These are phyloP conservation scores for Tricholauxania praeusta DNA, from an alignment of 2,888 invertebrate species.

Conservation along the genomic window DNA sequence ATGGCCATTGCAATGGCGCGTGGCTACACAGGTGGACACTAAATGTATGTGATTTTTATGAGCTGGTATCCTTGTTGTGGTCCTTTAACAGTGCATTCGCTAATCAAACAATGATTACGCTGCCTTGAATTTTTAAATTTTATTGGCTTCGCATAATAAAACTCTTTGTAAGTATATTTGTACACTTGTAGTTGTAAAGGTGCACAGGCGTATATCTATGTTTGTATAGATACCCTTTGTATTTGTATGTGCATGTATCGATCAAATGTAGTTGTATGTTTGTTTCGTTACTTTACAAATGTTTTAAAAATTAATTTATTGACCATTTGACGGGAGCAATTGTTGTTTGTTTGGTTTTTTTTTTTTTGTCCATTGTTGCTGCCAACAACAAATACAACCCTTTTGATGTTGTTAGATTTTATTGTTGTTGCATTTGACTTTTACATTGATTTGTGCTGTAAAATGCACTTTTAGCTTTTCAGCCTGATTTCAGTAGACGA, in stretches of 20 bases:
- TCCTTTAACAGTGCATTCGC: conserved; percentile 12
- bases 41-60: too few relatives aligned
- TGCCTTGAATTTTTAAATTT: conserved; percentile 19
- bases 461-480: conserved; percentile 3
- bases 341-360: conserved; percentile 16
- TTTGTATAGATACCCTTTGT: too few relatives aligned
- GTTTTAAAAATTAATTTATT: conserved; percentile 32
- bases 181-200: not conserved
- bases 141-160: not conserved
- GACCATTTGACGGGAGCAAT: conserved; percentile 34
- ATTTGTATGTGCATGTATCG: not conserved
- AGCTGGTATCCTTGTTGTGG: not conserved
- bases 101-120: conserved; percentile 28
- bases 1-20: too few relatives aligned
- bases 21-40: too few relatives aligned
- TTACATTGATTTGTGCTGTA: not conserved
- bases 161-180: not conserved
- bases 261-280: not conserved
- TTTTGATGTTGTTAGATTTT: too few relatives aligned
- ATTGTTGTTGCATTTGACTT: not conserved
- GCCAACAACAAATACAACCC: not conserved
- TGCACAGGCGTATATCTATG: not conserved
- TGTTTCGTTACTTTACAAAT: conserved; percentile 1
- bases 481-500: too few relatives aligned
- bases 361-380: not conserved